A percentile compares a stretch with the other conserved stretches of the same genome.
These are phyloP conservation scores for Ictalurus punctatus DNA, from an alignment of 2,113 vertebrate species.

Conservation along the genomic window DNA sequence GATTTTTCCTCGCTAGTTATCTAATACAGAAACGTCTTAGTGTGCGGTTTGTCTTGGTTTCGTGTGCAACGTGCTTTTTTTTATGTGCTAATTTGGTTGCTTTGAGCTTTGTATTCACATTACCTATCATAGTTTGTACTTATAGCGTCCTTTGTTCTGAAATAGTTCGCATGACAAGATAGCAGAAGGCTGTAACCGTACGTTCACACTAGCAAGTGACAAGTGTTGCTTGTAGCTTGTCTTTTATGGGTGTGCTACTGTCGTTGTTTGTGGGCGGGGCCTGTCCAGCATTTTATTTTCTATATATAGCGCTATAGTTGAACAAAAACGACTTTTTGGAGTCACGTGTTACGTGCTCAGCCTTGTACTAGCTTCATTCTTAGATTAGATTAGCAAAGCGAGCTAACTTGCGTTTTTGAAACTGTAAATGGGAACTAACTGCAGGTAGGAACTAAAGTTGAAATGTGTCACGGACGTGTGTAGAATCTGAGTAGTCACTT, in stretches of 20 bases:
- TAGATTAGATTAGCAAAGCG: neutral
- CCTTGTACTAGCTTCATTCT: neutral
- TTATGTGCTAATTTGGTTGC: neutral
- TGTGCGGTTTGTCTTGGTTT: neutral
- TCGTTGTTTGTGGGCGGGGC: neutral
- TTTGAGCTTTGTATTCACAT: constrained; percentile 15
- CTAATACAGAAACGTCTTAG: neutral
- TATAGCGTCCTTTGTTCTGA: neutral
- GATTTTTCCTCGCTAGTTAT: neutral
- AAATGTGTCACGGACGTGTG: neutral
- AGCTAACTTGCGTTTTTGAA: neutral
- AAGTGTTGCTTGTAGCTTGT: neutral
- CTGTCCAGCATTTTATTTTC: neutral
- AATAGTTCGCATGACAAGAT: neutral
- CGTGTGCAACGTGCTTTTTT: neutral
- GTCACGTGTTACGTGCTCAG: too few relatives aligned
- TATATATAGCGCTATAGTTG: neutral
- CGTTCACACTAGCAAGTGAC: neutral
- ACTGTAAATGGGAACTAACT: neutral
- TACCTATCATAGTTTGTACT: neutral
- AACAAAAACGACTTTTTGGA: too few relatives aligned
- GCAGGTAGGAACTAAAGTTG: neutral
- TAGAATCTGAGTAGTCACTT: too few relatives aligned
- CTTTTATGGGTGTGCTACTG: constrained; percentile 30
- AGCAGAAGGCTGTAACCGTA: neutral